phyloP scores from a whole-genome alignment of 2,888 invertebrate species.

The Dynastes grantii region DNA sequence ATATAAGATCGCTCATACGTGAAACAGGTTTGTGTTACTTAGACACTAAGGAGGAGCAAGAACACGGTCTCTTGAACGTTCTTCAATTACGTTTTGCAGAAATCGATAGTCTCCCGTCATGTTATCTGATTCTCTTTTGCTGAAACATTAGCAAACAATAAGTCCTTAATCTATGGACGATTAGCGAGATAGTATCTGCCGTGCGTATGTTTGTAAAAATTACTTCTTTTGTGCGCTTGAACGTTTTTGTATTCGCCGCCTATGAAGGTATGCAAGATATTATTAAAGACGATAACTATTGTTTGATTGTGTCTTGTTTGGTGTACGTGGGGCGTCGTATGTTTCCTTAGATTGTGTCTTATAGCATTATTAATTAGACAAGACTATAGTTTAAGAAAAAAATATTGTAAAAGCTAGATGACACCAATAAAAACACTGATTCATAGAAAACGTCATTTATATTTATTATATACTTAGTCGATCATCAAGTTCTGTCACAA shows the following conservation, averaged over 20 bases:
- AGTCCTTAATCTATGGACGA: constrained; percentile 51
- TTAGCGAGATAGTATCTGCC: constrained; percentile 49
- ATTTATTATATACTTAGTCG: too few relatives aligned
- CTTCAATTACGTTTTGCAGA: constrained; percentile 36
- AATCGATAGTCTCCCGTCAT: constrained; percentile 33
- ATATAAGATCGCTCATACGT: constrained; percentile 19
- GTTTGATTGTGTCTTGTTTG: neutral
- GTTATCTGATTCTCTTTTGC: constrained; percentile 42
- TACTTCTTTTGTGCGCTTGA: constrained; percentile 46
- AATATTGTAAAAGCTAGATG: too few relatives aligned
- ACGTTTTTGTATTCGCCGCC: constrained; percentile 40
- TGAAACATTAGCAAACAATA: constrained; percentile 53
- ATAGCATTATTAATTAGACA: too few relatives aligned
- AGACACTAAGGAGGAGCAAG: constrained; percentile 13
- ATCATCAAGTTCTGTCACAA: too few relatives aligned
- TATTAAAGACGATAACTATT: neutral
- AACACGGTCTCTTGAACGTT: constrained; percentile 30
- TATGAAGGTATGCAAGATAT: neutral
- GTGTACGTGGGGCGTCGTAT: too few relatives aligned
- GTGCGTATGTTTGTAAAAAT: constrained; percentile 47
- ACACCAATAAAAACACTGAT: too few relatives aligned
- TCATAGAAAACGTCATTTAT: too few relatives aligned
- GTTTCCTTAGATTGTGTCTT: too few relatives aligned
- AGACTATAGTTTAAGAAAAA: too few relatives aligned
- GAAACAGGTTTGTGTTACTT: constrained; percentile 18